Conservation (phyloP, 2,797 vertebrate species). For the Pangasius macronema region DNA sequence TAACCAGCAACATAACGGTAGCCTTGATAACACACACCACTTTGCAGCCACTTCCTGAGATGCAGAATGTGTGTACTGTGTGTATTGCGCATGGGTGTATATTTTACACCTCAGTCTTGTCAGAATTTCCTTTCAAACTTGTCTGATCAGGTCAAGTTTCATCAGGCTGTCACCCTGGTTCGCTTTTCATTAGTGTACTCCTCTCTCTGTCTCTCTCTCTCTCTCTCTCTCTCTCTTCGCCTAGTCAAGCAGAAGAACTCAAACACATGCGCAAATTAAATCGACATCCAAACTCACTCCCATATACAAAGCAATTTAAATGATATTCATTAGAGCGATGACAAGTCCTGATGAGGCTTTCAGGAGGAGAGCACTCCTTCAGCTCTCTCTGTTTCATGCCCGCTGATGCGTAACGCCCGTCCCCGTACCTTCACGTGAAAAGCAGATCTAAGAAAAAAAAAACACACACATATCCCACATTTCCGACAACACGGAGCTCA, state of each 20-base stretch:
- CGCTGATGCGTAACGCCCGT: constrained; percentile 81
- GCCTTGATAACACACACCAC: constrained; percentile 72
- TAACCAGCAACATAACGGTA: constrained; percentile 61
- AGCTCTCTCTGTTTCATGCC: constrained; percentile 85
- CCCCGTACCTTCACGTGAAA: constrained; percentile 79
- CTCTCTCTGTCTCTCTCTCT: constrained; percentile 30
- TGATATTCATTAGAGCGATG: constrained; percentile 99
- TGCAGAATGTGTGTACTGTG: constrained; percentile 60
- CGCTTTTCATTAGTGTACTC: constrained; percentile 87
- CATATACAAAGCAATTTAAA: constrained; percentile 99
- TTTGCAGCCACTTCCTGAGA: constrained; percentile 71
- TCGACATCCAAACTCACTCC: constrained; percentile 99
- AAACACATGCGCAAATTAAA: constrained; percentile 99
- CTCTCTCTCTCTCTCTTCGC: constrained; percentile 78
- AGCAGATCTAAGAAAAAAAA: constrained; percentile 52
- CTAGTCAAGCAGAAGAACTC: constrained; percentile 98
- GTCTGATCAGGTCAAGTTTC: constrained; percentile 90
- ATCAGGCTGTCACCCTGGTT: constrained; percentile 88
- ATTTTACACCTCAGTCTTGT: constrained; percentile 76
- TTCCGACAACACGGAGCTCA: constrained; percentile 42
- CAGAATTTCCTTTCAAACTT: constrained; percentile 88
- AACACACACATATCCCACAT: constrained; percentile 37
- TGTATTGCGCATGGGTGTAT: constrained; percentile 48
- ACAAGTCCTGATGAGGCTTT: constrained; percentile 99
- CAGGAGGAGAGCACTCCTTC: constrained; percentile 84